Conservation (phyloP, 2,113 vertebrate species). For the Oplegnathus fasciatus region DNA sequence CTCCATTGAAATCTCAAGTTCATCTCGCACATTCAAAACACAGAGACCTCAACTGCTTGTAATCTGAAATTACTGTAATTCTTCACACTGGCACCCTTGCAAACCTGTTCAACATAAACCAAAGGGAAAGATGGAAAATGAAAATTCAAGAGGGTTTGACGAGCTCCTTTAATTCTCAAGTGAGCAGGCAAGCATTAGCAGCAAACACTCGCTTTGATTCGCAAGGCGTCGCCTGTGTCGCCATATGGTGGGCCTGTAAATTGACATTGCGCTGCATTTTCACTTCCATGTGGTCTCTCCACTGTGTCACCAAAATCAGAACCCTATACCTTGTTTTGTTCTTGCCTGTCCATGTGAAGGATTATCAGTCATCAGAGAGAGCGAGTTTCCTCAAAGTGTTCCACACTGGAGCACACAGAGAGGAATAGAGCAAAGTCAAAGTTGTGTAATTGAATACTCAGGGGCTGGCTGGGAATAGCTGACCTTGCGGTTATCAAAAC, state of each 20-base stretch:
- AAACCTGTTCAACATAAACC: constrained; percentile 23
- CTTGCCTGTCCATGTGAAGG: constrained; percentile 35
- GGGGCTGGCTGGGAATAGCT: constrained; percentile 79
- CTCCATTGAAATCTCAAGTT: background rate
- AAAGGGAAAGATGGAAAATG: background rate
- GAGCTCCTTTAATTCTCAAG: constrained; percentile 11
- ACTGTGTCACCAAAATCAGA: constrained; percentile 44
- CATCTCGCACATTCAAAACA: background rate
- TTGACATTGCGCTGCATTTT: constrained; percentile 35
- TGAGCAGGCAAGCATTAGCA: constrained; percentile 18
- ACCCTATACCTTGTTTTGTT: constrained; percentile 61
- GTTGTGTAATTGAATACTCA: constrained; percentile 82
- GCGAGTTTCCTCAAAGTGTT: constrained; percentile 66
- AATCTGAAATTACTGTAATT: constrained; percentile 11
- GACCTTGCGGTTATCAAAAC: constrained; percentile 84
- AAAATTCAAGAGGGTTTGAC: constrained; percentile 27
- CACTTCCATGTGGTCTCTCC: constrained; percentile 37
- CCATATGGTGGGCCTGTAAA: background rate
- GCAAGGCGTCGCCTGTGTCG: background rate
- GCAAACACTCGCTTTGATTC: constrained; percentile 26
- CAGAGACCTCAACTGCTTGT: background rate
- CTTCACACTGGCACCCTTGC: background rate
- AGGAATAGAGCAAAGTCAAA: constrained; percentile 77
- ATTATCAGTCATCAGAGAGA: constrained; percentile 52
- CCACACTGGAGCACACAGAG: constrained; percentile 51